Evolutionary conservation across 2,888 invertebrate species (phyloP).

Genomic region (Pogonocherus hispidulus): DNA sequence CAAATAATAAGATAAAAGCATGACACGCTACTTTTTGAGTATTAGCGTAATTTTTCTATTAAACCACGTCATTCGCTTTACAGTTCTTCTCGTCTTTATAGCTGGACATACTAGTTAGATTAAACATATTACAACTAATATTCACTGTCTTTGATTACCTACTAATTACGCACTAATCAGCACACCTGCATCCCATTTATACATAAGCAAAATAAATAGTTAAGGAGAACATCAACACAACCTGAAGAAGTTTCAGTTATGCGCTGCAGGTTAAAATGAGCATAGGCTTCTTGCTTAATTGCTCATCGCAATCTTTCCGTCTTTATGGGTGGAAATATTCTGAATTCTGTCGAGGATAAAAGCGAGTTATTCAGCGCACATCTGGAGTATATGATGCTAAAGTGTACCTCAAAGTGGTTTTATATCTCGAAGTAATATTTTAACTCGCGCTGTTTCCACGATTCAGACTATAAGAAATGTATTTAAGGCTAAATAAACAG

Average conservation of each 20-base stretch:
- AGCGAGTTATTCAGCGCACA: not conserved
- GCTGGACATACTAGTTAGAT: too few species aligned
- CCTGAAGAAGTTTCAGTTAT: not conserved
- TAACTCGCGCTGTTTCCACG: not conserved
- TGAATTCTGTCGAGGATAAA: not conserved
- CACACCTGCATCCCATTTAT: too few species aligned
- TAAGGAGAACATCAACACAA: not conserved
- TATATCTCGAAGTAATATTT: not conserved
- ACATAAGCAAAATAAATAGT: too few species aligned
- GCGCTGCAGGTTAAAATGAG: not conserved
- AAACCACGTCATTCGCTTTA: too few species aligned
- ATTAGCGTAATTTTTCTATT: too few species aligned
- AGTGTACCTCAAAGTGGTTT: slow-evolving; percentile 2
- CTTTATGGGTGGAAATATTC: slow-evolving; percentile 4
- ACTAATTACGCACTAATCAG: too few species aligned
- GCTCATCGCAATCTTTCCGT: slow-evolving; percentile 4
- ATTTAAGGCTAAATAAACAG: too few species aligned
- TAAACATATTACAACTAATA: too few species aligned
- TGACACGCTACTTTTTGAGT: too few species aligned
- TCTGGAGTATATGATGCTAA: not conserved
- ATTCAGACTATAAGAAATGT: not conserved
- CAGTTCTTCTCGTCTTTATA: too few species aligned
- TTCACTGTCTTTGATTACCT: too few species aligned
- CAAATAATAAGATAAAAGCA: too few species aligned
- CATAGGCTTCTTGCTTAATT: slow-evolving; percentile 5